A percentile compares a stretch with the other conserved stretches of the same genome.
These are phyloP conservation scores for Gallinago paraguaiae DNA, from an alignment of 2,113 vertebrate species.

Conservation along the genomic window DNA sequence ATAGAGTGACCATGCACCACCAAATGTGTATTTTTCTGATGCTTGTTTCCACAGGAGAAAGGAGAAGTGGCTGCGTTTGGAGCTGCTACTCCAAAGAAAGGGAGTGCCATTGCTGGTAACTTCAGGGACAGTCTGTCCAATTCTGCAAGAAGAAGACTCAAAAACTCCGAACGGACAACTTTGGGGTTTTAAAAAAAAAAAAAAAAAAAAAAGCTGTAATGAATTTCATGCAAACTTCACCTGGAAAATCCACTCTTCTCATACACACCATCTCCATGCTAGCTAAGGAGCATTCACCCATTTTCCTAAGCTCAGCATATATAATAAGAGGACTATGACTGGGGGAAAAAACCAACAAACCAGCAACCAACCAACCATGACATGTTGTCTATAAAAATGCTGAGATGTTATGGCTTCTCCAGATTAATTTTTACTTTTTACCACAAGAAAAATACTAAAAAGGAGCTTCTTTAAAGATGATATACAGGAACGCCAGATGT, in stretches of 20 bases:
- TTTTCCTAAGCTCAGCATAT: not conserved
- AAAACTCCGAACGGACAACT: not conserved
- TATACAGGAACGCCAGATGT: not conserved
- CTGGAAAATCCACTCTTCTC: not conserved
- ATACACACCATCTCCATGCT: not conserved
- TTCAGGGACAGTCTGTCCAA: not conserved
- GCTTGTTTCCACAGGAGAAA: not conserved
- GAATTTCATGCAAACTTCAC: not conserved
- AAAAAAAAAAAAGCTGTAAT: not conserved
- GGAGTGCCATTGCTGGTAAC: not conserved
- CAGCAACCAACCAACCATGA: not conserved
- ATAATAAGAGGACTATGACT: not conserved
- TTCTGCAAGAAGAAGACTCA: not conserved
- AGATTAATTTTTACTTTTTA: not conserved
- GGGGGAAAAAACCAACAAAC: accelerated
- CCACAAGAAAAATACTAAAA: not conserved
- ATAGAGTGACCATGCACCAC: not conserved
- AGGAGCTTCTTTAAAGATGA: not conserved
- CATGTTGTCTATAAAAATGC: not conserved
- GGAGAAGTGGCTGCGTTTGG: not conserved
- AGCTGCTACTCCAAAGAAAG: not conserved
- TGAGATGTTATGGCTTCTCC: not conserved
- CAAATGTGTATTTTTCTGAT: not conserved
- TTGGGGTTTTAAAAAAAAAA: not conserved
- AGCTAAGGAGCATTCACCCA: not conserved